Evolutionary conservation across 2,797 vertebrate genomes (phyloP).

Genomic region (Rhynchonycteris naso): DNA sequence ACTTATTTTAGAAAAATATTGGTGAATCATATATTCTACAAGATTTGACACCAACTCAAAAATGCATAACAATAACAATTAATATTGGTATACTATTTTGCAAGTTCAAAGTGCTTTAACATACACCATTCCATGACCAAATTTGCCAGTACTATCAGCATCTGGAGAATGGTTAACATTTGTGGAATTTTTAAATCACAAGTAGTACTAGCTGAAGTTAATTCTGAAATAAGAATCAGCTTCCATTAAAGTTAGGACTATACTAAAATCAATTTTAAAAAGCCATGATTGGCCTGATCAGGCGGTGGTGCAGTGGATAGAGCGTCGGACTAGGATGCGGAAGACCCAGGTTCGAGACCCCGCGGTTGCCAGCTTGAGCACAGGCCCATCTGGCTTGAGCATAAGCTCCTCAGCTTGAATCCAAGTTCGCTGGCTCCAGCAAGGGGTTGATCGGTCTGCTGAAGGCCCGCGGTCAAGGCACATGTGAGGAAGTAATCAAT

Average conservation of each 20-base stretch:
- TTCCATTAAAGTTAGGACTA: background rate
- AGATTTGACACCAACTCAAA: background rate
- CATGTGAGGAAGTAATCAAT: too few species aligned
- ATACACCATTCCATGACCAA: background rate
- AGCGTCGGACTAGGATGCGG: too few species aligned
- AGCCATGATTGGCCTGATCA: too few species aligned
- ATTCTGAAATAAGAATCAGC: constrained; percentile 26
- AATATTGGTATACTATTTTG: background rate
- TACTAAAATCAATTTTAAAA: constrained; percentile 23
- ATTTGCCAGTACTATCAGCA: background rate
- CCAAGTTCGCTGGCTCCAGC: too few species aligned
- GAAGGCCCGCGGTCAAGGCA: too few species aligned
- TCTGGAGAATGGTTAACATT: background rate
- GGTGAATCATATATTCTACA: background rate
- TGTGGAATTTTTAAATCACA: background rate
- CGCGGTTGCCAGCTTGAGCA: too few species aligned
- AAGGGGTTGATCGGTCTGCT: too few species aligned
- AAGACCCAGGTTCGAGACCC: too few species aligned
- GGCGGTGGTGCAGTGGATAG: too few species aligned
- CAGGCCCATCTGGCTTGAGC: too few species aligned
- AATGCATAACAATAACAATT: background rate
- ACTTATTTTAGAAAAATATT: constrained; percentile 35
- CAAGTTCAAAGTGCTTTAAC: background rate
- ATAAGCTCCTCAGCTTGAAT: too few species aligned
- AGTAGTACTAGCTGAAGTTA: background rate